These are phyloP conservation scores for Notoglanidium macrostoma DNA, from an alignment of 2,797 vertebrate genomes.

Conservation along the genomic window DNA sequence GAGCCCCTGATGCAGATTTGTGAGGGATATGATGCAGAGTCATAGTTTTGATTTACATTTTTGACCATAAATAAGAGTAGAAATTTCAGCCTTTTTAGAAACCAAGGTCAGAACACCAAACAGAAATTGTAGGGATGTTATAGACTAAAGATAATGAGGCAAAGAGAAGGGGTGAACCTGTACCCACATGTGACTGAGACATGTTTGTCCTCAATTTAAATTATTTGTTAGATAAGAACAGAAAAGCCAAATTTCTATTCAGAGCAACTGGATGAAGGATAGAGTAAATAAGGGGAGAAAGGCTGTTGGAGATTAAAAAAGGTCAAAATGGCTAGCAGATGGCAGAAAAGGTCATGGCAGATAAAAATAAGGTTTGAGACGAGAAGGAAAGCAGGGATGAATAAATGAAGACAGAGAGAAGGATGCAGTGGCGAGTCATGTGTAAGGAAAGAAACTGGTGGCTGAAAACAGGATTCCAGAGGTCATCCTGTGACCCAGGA, in stretches of 20 bases:
- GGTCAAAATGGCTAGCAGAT: conserved; percentile 44
- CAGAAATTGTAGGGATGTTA: neutral
- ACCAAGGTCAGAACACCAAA: neutral
- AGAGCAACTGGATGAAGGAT: neutral
- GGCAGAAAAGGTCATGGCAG: conserved; percentile 43
- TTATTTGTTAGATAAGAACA: neutral
- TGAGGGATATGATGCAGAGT: neutral
- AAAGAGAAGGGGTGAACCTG: neutral
- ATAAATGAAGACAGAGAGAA: conserved; percentile 33
- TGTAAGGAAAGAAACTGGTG: conserved; percentile 65
- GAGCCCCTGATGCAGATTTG: neutral
- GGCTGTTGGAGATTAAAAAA: conserved; percentile 17
- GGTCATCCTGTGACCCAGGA: conserved; percentile 71
- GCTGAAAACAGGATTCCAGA: conserved; percentile 74
- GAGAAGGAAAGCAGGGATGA: conserved; percentile 59
- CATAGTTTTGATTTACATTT: neutral
- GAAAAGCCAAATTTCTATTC: neutral
- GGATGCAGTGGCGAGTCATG: conserved; percentile 13
- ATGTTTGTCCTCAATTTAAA: neutral
- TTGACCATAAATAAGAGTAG: neutral
- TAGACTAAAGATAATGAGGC: neutral
- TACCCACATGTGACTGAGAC: neutral
- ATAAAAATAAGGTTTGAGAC: conserved; percentile 23
- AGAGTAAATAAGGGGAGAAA: neutral
- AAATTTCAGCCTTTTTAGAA: neutral